Percentiles rank a stretch among this genome's conserved stretches.
These are phyloP conservation scores for Scatophagus argus DNA, from an alignment of 2,113 vertebrate genomes.

Conservation along the genomic window DNA sequence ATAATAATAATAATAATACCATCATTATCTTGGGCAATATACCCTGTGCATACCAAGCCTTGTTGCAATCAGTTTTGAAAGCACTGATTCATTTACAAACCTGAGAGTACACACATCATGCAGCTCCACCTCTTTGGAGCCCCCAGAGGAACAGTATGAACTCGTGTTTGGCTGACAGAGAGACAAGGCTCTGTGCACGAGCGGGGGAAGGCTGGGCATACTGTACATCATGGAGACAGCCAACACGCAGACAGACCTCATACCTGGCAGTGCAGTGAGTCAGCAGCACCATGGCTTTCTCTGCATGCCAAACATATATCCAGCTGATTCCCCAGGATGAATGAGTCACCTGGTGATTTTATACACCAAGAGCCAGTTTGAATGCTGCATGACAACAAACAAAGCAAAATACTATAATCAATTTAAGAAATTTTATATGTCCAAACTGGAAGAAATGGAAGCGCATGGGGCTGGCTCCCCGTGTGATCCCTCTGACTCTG, in stretches of 20 bases:
- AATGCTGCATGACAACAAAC: not conserved
- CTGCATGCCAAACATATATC: constrained; percentile 57
- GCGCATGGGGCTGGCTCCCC: constrained; percentile 36
- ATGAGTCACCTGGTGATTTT: not conserved
- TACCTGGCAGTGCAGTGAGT: constrained; percentile 68
- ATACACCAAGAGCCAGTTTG: not conserved
- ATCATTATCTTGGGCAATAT: not conserved
- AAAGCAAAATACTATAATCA: not conserved
- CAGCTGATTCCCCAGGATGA: constrained; percentile 46
- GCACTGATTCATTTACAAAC: constrained; percentile 41
- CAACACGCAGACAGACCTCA: constrained; percentile 50
- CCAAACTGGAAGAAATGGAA: constrained; percentile 26
- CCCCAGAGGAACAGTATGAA: constrained; percentile 45
- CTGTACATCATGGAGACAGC: constrained; percentile 49
- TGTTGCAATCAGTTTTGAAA: constrained; percentile 30
- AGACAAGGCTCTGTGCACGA: constrained; percentile 16
- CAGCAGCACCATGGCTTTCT: constrained; percentile 49
- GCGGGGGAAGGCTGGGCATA: not conserved
- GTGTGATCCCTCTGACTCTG: constrained; percentile 63
- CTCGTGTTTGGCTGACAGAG: constrained; percentile 48
- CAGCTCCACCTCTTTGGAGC: constrained; percentile 33
- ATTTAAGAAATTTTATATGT: not conserved
- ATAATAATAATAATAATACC: too few species aligned
- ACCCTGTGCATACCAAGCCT: constrained; percentile 1
- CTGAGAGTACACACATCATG: constrained; percentile 27